Conservation (phyloP, 2,113 vertebrate species). For the Crotalus tigris region DNA sequence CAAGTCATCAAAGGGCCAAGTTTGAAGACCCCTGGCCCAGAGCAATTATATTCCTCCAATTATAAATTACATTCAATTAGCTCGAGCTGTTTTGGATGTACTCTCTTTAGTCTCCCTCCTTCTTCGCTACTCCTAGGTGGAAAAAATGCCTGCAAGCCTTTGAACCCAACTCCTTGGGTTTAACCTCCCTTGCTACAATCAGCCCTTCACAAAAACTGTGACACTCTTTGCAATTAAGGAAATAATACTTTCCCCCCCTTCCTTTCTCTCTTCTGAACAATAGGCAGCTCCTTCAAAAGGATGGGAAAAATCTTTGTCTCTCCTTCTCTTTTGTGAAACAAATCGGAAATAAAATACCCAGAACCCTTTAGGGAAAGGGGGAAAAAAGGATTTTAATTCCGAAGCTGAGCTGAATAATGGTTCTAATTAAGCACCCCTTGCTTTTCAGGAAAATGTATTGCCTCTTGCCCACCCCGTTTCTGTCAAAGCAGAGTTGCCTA, state of each 20-base stretch:
- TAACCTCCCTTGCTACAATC: background rate
- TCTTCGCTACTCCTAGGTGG: background rate
- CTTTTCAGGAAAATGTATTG: slow-evolving; percentile 41
- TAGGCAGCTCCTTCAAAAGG: accelerated
- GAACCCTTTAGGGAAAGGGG: background rate
- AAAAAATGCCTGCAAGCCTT: background rate
- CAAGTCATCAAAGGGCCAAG: too few species aligned
- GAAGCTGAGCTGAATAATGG: slow-evolving; percentile 55
- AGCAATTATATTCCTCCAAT: background rate
- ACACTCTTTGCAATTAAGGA: accelerated
- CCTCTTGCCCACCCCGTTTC: slow-evolving; percentile 29
- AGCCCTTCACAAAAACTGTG: background rate
- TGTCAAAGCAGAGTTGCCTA: slow-evolving; percentile 37
- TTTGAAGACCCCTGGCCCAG: background rate
- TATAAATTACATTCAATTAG: background rate
- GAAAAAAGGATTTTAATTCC: slow-evolving; percentile 55
- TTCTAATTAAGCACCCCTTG: slow-evolving; percentile 55
- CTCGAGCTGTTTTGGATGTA: background rate
- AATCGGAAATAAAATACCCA: slow-evolving; percentile 2
- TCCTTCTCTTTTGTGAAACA: accelerated
- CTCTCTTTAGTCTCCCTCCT: background rate
- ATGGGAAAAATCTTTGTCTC: background rate
- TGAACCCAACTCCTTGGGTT: background rate
- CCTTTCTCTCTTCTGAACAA: background rate
- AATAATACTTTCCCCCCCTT: accelerated